These are phyloP conservation scores for Lordiphosa stackelbergi DNA, from an alignment of 1,140 invertebrate species.

Conservation along the genomic window DNA sequence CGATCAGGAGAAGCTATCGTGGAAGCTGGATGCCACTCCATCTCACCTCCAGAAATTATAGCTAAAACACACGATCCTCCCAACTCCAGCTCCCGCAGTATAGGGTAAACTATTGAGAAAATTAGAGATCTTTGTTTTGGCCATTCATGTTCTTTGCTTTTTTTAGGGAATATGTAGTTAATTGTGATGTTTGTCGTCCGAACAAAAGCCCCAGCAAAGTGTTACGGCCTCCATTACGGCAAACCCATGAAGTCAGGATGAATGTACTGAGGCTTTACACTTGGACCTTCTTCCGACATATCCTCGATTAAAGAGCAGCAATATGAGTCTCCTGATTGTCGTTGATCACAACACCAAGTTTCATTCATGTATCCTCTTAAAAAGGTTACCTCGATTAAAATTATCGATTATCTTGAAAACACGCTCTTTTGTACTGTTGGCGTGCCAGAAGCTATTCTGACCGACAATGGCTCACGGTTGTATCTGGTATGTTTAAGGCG, in stretches of 20 bases:
- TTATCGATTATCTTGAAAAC: slow-evolving; percentile 20
- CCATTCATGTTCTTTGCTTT: too few relatives aligned
- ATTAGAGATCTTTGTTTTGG: too few relatives aligned
- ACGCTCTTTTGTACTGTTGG: slow-evolving; percentile 9
- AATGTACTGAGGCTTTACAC: slow-evolving; percentile 15
- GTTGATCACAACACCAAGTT: slow-evolving; percentile 22
- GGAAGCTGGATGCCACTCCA: background rate
- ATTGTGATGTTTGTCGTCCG: too few relatives aligned
- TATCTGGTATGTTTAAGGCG: too few relatives aligned
- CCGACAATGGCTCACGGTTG: slow-evolving; percentile 3
- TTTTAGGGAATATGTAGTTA: background rate
- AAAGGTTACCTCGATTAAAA: slow-evolving; percentile 4
- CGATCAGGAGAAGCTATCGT: background rate
- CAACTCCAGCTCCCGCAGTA: too few relatives aligned
- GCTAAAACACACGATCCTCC: too few relatives aligned
- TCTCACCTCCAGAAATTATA: too few relatives aligned
- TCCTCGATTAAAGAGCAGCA: slow-evolving; percentile 17
- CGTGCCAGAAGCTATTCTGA: slow-evolving; percentile 4
- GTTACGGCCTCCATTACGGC: too few relatives aligned
- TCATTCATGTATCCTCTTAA: slow-evolving; percentile 9
- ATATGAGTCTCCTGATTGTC: too few relatives aligned
- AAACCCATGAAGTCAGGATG: too few relatives aligned
- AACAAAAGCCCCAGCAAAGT: too few relatives aligned
- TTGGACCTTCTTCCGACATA: slow-evolving; percentile 11
- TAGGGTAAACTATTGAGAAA: too few relatives aligned